Base-by-base conservation (phyloP, 1,140 invertebrate species). In the Halyomorpha halys region DNA sequence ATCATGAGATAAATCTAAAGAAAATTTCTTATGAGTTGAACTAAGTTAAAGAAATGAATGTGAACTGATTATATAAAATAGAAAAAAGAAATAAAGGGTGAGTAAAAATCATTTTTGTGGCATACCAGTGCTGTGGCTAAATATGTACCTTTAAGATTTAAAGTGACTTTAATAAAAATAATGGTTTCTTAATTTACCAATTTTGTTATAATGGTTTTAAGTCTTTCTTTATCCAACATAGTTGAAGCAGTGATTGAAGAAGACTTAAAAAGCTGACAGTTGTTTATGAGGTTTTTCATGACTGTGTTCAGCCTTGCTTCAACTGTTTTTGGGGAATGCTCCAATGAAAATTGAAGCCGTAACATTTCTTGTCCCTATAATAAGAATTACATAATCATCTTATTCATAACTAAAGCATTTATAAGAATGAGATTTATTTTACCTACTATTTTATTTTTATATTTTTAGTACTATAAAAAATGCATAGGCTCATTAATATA, bases 211-310 rank as follows among this genome's bases (percentile, higher is more conserved):
- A 49, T 27, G 13, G 13, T 49, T 62, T 45, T 25, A 44, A 25
- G 16, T 23, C 23, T 49, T 49, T 49, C 47, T 51, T 62, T 49
- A n/a, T 62, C 61, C 1, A 62, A 19, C 14, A 9, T 11, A 49
- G 44, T 51, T 30, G 47, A 45, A 18, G 19, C 47, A 49, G 44
- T n/a, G 19, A 18, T 62, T 53, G 51, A 6, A 53, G 3, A 19
- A 14, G 51, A 18, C 21, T 53, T 53, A 19, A 53, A 53, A 13
- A 19, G 16, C 5, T 19, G 21, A 23, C 51, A 53, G 4, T 19
- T 53, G 5, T 53, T 4, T 18, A 53, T 53, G 5, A 23, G n/a
- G 1, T 23, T 53, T 53, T 18, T 13, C 21, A 53, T 13, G 13
- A 23, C 21, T 3, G 3, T 23, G 3, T 19, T 13, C 16, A 53